Evolutionary conservation across 2,797 vertebrate genomes (phyloP), one percentile per base, ranked within the genome.

Genomic region (Danio aesculapii): DNA sequence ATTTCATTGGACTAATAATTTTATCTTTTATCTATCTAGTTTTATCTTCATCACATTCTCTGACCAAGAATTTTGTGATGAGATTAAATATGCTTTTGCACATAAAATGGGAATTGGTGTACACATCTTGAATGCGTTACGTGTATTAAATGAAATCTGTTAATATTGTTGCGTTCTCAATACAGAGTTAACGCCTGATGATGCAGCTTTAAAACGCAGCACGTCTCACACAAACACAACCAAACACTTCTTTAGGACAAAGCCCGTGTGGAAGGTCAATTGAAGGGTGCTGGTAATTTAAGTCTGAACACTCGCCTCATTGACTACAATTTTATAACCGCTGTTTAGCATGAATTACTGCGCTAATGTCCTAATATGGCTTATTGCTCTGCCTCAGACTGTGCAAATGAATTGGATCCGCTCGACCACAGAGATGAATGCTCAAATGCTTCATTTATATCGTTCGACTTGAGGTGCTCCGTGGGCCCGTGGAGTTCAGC

Each of bases 331-430:
- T 87, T 85, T 74, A 77, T 69, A 63, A 69, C 59, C 13, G 71
- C 77, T 64, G 71, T 84, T 82, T 69, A 78, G 49, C 12, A 43
- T 68, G 80, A 87, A 85, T 86, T 81, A 81, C 77, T 70, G 58
- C 64, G 53, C 68, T 79, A 74, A 84, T 84, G 82, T 86, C 75
- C 73, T 75, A 81, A 80, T 72, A 72, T 58, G 9, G 49, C 50
- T 49, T 79, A 72, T 83, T 83, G 82, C 81, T 85, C 49, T 46
- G 53, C 82, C 78, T 74, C 79, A 63, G 61, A 73, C 84, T 87
- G 68, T 62, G 41, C 73, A 81, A 81, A 87, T 86, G 57, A 84
- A 84, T 84, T 85, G 77, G 55, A 82, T 87, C 67, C 58, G 59
- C 55, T 53, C 70, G 79, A 75, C 79, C 68, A 67, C 39, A n/a